These are phyloP conservation scores for Drosophila saltans DNA, from an alignment of 1,140 invertebrate genomes.

Conservation along the genomic window DNA sequence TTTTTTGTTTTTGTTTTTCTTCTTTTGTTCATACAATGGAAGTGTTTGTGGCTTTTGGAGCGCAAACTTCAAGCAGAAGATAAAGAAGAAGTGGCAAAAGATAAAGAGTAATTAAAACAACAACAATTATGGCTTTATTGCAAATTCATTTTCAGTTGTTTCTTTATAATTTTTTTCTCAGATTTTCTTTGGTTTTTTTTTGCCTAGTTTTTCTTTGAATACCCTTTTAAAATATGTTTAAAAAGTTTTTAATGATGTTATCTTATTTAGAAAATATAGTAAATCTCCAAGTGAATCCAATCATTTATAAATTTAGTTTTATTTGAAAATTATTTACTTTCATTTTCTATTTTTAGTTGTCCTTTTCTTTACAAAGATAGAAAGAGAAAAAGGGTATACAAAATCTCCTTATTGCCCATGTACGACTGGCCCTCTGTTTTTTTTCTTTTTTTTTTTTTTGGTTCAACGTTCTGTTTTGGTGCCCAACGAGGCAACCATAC, in stretches of 20 bases:
- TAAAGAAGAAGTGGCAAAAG: conserved; percentile 24
- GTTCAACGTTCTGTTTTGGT: conserved; percentile 61
- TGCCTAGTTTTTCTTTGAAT: conserved; percentile 4
- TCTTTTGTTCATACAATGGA: conserved; percentile 41
- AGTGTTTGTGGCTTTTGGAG: conserved; percentile 47
- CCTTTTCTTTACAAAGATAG: no score
- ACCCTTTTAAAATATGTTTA: background rate
- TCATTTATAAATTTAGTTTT: no score
- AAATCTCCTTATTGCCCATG: background rate
- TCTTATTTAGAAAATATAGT: no score
- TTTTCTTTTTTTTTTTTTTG: conserved; percentile 26
- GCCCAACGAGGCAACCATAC: conserved; percentile 31
- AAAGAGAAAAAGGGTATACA: background rate
- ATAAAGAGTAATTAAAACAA: conserved; percentile 43
- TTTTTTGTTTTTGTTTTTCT: conserved; percentile 1
- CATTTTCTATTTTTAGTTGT: no score
- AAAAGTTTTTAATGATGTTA: no score
- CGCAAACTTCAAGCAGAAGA: conserved; percentile 40
- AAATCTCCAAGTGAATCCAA: no score
- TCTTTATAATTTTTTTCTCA: conserved; percentile 12
- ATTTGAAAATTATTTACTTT: no score
- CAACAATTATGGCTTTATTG: conserved; percentile 49
- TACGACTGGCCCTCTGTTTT: background rate
- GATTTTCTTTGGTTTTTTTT: background rate
- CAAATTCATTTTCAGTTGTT: conserved; percentile 45